Evolutionary conservation across 2,888 invertebrate genomes (phyloP).

Genomic region (Callyntrura guangdongensis): DNA sequence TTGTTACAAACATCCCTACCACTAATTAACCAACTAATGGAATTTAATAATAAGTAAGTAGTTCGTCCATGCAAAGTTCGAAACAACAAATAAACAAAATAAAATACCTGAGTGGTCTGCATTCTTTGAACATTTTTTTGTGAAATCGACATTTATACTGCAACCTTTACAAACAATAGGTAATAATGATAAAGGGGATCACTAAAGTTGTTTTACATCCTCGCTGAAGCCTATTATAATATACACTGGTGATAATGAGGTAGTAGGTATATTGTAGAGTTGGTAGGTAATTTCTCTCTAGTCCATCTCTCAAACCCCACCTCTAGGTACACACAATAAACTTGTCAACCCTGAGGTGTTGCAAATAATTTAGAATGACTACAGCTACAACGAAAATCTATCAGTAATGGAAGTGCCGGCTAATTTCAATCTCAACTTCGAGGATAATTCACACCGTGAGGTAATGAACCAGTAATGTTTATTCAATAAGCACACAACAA

Average conservation of each 20-base stretch:
- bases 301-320: too few relatives aligned
- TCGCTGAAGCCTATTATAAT: not conserved
- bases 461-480: constrained; percentile 60
- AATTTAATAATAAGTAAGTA: constrained; percentile 21
- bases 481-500: not conserved
- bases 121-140: not conserved
- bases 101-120: not conserved
- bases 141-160: not conserved
- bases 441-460: constrained; percentile 71
- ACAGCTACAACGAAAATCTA: constrained; percentile 56
- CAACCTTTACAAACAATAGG: too few relatives aligned
- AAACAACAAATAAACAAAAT: not conserved
- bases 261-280: not conserved
- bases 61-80: constrained; percentile 8
- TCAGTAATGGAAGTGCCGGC: constrained; percentile 50
- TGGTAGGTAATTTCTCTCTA: not conserved
- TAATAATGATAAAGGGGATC: too few relatives aligned
- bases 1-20: not conserved
- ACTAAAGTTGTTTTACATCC: too few relatives aligned
- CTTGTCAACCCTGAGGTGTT: constrained; percentile 21
- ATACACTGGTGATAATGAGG: not conserved
- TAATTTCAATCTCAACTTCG: constrained; percentile 63
- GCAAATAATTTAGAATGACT: constrained; percentile 16
- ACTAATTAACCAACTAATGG: constrained; percentile 15
- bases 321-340: not conserved